Percentiles rank a stretch among this genome's conserved stretches.
Conservation (phyloP, 2,113 vertebrate genomes). For the Brachirus orientalis region DNA sequence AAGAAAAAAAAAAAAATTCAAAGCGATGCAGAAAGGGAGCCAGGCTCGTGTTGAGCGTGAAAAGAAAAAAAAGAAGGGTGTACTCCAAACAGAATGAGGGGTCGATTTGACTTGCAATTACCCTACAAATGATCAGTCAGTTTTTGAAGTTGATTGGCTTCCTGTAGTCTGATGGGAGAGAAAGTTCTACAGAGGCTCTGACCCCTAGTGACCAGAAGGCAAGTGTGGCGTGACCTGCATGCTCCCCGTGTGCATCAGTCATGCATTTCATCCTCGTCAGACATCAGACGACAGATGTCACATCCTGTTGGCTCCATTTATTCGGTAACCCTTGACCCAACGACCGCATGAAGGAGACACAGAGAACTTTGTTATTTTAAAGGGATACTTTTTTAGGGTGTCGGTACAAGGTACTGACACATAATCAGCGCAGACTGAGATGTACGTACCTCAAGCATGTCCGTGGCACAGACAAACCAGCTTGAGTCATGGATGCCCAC, state of each 20-base stretch:
- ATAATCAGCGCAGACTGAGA: too few species aligned
- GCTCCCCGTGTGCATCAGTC: constrained; percentile 66
- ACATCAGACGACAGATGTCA: constrained; percentile 80
- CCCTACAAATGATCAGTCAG: constrained; percentile 42
- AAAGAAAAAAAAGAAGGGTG: constrained; percentile 20
- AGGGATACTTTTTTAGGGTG: too few species aligned
- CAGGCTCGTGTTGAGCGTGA: constrained; percentile 31
- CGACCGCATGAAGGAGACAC: not conserved
- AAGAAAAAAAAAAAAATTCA: constrained; percentile 28
- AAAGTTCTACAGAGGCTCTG: constrained; percentile 48
- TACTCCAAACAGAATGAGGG: constrained; percentile 20
- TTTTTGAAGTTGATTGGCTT: constrained; percentile 77
- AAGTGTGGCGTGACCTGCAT: constrained; percentile 36
- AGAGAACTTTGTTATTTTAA: not conserved
- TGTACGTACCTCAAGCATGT: too few species aligned
- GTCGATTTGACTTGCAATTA: constrained; percentile 71
- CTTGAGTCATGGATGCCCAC: too few species aligned
- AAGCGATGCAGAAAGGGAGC: constrained; percentile 24
- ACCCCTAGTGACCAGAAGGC: constrained; percentile 56
- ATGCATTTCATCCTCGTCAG: constrained; percentile 77
- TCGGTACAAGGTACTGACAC: too few species aligned
- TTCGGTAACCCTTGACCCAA: constrained; percentile 43
- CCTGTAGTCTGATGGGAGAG: constrained; percentile 48
- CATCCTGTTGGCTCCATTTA: constrained; percentile 64
- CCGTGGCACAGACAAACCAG: too few species aligned